phyloP scores from a whole-genome alignment of 2,888 invertebrate genomes.

The Mimachlamys varia region DNA sequence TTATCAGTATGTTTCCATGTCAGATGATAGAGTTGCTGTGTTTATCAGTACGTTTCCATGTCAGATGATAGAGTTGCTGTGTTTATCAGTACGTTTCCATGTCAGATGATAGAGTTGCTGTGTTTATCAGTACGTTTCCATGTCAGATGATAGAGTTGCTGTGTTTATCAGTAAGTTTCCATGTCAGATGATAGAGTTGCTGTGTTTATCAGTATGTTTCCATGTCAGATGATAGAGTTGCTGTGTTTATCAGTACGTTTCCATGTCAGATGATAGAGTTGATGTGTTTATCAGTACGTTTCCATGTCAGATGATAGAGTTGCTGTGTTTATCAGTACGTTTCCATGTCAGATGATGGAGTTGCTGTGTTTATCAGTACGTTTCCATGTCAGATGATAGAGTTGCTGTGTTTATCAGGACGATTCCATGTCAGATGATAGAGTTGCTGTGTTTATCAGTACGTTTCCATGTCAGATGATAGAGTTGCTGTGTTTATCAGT shows the following conservation, averaged over 20 bases:
- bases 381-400: constrained; percentile 83
- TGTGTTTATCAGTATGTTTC: constrained; percentile 84
- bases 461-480: constrained; percentile 79
- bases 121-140: constrained; percentile 80
- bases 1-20: too few relatives aligned
- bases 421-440: constrained; percentile 81
- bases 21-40: constrained; percentile 88
- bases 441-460: constrained; percentile 87
- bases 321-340: constrained; percentile 85
- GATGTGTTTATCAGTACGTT: constrained; percentile 84
- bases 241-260: constrained; percentile 84
- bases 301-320: constrained; percentile 83
- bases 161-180: constrained; percentile 81
- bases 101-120: constrained; percentile 86
- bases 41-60: too few relatives aligned
- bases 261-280: constrained; percentile 84
- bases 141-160: constrained; percentile 86
- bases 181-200: constrained; percentile 84
- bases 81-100: constrained; percentile 76
- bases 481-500: constrained; percentile 88
- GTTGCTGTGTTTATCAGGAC: constrained; percentile 86
- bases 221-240: constrained; percentile 84
- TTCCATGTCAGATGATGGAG: constrained; percentile 83
- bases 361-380: constrained; percentile 86
- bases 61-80: constrained; percentile 87